Base-by-base conservation (phyloP, 2,113 vertebrate species). In the Vombatus ursinus region DNA sequence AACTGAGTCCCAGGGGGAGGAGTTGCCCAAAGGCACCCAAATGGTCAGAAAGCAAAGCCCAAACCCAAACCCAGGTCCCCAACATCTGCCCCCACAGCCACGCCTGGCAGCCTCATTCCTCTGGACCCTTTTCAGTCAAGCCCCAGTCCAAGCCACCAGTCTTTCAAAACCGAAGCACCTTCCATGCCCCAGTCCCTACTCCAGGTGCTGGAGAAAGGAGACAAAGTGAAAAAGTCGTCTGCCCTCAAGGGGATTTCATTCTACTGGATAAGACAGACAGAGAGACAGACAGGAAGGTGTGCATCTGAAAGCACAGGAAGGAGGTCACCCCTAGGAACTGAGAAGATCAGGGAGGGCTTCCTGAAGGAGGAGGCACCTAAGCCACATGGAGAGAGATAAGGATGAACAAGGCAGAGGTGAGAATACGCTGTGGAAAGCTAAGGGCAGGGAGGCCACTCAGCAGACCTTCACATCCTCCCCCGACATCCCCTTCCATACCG, bases 1-100 rank as follows among this genome's bases (percentile, higher is more conserved):
- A 0, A 57, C 52, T 52, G 47, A 0, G 0, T 11, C 0, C 5
- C 28, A 50, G 51, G 1, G 52, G 28, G 2, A 25, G 5, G 47
- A 24, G 54, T 37, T 92, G 37, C 49, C 49, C 4, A 26, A 37
- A 37, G 92, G 6, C 11, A 19, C 90, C 8, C 9, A 31, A 50
- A 26, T 31, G 48, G 90, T 28, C 25, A 24, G 24, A 91, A 2
- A n/a, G 24, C 77, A 47, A 28, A 48, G 92, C 77, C 37, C 26
- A 89, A 47, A 24, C 26, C 44, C 11, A 28, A 93, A 93, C 84
- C 25, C 44, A 52, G n/a, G 44, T 52, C 50, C 5, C 25, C 24
- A 0, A 16, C 26, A 53, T 7, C 53, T 26, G 24, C 2, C 25
- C 24, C 0, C 0, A 23, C 14, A 14, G 12, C 11, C 90, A 2